phyloP scores from a whole-genome alignment of 1,140 invertebrate species.

The Apolygus lucorum region DNA sequence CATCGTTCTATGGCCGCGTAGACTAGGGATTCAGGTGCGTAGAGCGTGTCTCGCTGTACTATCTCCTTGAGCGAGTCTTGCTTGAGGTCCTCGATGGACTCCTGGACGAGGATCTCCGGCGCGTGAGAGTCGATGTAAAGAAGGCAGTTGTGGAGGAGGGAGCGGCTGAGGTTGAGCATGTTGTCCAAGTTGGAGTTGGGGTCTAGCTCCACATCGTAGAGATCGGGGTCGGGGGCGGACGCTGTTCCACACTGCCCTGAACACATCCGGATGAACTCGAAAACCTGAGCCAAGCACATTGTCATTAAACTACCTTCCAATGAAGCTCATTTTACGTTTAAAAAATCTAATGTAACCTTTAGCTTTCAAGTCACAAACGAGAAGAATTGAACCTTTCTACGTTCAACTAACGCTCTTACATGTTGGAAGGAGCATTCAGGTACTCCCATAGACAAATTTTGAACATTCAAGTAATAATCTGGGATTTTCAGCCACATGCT shows the following conservation, averaged over 20 bases:
- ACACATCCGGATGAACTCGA: slow-evolving; percentile 42
- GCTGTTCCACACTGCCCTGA: slow-evolving; percentile 27
- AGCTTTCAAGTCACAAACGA: too few species aligned
- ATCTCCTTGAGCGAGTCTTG: slow-evolving; percentile 50
- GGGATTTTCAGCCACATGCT: too few species aligned
- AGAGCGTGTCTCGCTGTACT: slow-evolving; percentile 49
- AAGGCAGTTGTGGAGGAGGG: slow-evolving; percentile 46
- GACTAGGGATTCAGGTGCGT: slow-evolving; percentile 47
- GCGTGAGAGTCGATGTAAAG: slow-evolving; percentile 46
- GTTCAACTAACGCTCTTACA: too few species aligned
- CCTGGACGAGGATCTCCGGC: slow-evolving; percentile 49
- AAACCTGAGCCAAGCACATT: slow-evolving; percentile 34
- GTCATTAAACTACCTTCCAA: not conserved
- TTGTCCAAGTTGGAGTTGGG: slow-evolving; percentile 41
- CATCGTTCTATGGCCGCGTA: slow-evolving; percentile 54
- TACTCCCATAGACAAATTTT: too few species aligned
- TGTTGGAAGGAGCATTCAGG: too few species aligned
- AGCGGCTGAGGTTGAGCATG: slow-evolving; percentile 45
- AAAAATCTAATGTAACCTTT: too few species aligned
- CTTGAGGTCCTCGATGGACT: slow-evolving; percentile 55
- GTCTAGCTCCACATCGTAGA: slow-evolving; percentile 35
- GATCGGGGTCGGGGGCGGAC: not conserved
- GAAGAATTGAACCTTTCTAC: too few species aligned
- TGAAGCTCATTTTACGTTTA: not conserved
- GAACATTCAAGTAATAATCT: too few species aligned